A percentile compares a stretch with the other conserved stretches of the same genome.
Conservation (phyloP, 2,888 invertebrate genomes). For the Drosophila tanythrix region DNA sequence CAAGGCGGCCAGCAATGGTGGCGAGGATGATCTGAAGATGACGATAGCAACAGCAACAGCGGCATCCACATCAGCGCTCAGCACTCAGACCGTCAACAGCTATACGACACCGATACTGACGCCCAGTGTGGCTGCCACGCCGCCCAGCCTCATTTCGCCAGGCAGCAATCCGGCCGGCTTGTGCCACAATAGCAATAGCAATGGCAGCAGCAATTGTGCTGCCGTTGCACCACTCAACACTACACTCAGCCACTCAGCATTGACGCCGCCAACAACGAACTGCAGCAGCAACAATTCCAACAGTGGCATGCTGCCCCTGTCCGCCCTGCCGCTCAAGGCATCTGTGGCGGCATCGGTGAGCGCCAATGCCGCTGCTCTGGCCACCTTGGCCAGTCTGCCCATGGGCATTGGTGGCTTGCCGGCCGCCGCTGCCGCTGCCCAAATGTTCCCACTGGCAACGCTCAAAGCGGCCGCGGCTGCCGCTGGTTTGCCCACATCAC, state of each 20-base stretch:
- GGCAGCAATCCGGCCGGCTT: slow-evolving; percentile 40
- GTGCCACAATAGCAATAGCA: slow-evolving; percentile 62
- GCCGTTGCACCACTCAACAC: slow-evolving; percentile 57
- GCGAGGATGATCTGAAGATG: slow-evolving; percentile 77
- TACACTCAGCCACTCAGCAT: slow-evolving; percentile 54
- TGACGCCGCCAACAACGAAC: slow-evolving; percentile 52
- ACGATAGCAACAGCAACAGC: slow-evolving; percentile 56
- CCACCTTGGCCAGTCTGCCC: slow-evolving; percentile 57
- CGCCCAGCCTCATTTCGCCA: slow-evolving; percentile 65
- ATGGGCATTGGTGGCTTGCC: slow-evolving; percentile 56
- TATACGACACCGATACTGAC: slow-evolving; percentile 56
- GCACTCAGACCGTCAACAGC: slow-evolving; percentile 63
- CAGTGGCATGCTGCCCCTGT: slow-evolving; percentile 71
- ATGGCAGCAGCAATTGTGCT: slow-evolving; percentile 65
- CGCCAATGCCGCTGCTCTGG: slow-evolving; percentile 56
- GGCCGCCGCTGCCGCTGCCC: slow-evolving; percentile 58
- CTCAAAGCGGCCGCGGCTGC: slow-evolving; percentile 68
- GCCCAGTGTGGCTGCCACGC: slow-evolving; percentile 56
- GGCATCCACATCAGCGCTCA: slow-evolving; percentile 42
- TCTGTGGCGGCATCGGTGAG: slow-evolving; percentile 43
- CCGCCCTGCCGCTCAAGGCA: slow-evolving; percentile 56
- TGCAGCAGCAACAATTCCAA: slow-evolving; percentile 47
- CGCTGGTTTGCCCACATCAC: slow-evolving; percentile 65
- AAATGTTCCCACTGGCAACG: slow-evolving; percentile 77
- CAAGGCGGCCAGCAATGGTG: slow-evolving; percentile 74